phyloP scores from a whole-genome alignment of 2,797 vertebrate genomes.

The Prionace glauca region DNA sequence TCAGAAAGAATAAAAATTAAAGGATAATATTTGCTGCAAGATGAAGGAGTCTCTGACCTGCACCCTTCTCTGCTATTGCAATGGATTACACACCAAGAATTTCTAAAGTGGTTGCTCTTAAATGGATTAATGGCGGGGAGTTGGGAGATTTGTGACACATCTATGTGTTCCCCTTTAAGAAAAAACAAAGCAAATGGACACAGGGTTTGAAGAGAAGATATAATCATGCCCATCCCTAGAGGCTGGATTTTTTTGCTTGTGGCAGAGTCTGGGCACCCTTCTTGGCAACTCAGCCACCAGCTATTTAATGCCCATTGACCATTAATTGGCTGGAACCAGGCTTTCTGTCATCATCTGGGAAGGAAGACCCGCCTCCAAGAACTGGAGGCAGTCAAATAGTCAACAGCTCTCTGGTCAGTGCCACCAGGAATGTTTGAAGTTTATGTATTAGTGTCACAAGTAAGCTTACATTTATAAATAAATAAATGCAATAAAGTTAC shows the following conservation, averaged over 20 bases:
- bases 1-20: slow-evolving; percentile 2
- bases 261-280: background rate
- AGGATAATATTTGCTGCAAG: background rate
- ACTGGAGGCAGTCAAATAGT: background rate
- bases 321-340: too few relatives aligned
- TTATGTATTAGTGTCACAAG: too few relatives aligned
- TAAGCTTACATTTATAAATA: too few relatives aligned
- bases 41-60: background rate
- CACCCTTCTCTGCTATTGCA: background rate
- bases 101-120: background rate
- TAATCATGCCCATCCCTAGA: background rate
- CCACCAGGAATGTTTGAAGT: too few relatives aligned
- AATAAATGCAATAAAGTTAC: too few relatives aligned
- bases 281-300: background rate
- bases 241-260: background rate
- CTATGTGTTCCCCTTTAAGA: background rate
- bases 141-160: background rate
- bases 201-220: background rate
- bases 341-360: background rate
- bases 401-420: background rate
- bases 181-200: background rate
- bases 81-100: background rate
- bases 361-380: background rate
- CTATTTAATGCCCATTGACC: too few relatives aligned
- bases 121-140: background rate